phyloP scores from a whole-genome alignment of 2,113 vertebrate genomes.

The Tragelaphus scriptus region DNA sequence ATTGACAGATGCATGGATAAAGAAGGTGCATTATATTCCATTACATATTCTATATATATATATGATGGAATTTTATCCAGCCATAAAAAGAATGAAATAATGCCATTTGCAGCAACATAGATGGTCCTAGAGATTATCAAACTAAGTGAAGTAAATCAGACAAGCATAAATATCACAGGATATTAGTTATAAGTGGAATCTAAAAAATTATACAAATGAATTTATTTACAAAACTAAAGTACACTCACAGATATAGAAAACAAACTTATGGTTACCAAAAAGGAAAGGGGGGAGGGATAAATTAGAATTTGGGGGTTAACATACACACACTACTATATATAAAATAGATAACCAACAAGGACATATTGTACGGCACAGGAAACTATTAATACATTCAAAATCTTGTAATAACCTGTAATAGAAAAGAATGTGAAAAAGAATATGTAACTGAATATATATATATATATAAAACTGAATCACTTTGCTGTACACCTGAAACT shows the following conservation, averaged over 20 bases:
- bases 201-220: not conserved
- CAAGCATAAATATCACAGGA: not conserved
- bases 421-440: not conserved
- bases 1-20: not conserved
- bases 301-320: not conserved
- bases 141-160: not conserved
- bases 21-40: not conserved
- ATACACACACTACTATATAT: not conserved
- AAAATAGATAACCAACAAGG: not conserved
- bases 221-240: not conserved
- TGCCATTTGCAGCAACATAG: not conserved
- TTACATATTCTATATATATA: not conserved
- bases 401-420: not conserved
- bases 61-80: not conserved
- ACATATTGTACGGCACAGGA: not conserved
- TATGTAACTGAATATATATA: not conserved
- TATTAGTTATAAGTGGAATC: not conserved
- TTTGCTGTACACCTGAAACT: not conserved
- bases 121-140: not conserved
- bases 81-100: not conserved
- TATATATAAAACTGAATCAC: not conserved
- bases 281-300: not conserved
- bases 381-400: not conserved
- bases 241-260: not conserved
- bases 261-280: not conserved